Percentiles rank a stretch among this genome's conserved stretches.
Conservation (phyloP, 2,888 invertebrate species). For the Troilus luridus region DNA sequence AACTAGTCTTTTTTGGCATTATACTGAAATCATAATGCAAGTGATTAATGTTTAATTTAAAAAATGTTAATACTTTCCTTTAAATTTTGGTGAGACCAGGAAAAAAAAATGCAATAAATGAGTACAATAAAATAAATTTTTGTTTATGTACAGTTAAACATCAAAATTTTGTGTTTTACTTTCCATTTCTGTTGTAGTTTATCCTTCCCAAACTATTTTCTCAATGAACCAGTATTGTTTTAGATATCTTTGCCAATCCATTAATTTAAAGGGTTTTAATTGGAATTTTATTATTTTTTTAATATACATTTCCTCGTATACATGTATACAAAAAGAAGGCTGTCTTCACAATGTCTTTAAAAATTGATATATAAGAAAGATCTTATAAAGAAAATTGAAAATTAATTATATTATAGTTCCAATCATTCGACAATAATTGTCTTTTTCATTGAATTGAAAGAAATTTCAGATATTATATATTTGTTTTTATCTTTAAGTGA, state of each 20-base stretch:
- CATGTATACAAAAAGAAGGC: too few relatives aligned
- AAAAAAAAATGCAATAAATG: slow-evolving; percentile 21
- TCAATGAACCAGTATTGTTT: not conserved
- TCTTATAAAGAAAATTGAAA: too few relatives aligned
- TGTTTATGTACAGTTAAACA: slow-evolving; percentile 16
- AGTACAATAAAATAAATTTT: slow-evolving; percentile 35
- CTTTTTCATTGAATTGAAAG: not conserved
- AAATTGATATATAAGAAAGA: too few relatives aligned
- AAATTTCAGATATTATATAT: not conserved
- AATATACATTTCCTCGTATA: too few relatives aligned
- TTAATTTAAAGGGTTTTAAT: not conserved
- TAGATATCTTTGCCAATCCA: not conserved
- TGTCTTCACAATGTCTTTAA: too few relatives aligned
- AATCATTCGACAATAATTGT: not conserved
- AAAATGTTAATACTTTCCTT: not conserved
- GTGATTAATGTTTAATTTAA: not conserved
- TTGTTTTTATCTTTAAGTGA: not conserved
- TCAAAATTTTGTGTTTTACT: slow-evolving; percentile 17
- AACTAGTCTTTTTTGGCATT: slow-evolving; percentile 32
- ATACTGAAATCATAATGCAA: not conserved
- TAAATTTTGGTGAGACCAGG: not conserved
- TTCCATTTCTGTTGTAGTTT: not conserved
- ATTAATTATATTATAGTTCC: not conserved
- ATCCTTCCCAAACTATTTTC: not conserved
- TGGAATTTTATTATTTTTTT: too few relatives aligned